These are phyloP conservation scores for Haplochromis burtoni DNA, from an alignment of 2,113 vertebrate genomes.

Conservation along the genomic window DNA sequence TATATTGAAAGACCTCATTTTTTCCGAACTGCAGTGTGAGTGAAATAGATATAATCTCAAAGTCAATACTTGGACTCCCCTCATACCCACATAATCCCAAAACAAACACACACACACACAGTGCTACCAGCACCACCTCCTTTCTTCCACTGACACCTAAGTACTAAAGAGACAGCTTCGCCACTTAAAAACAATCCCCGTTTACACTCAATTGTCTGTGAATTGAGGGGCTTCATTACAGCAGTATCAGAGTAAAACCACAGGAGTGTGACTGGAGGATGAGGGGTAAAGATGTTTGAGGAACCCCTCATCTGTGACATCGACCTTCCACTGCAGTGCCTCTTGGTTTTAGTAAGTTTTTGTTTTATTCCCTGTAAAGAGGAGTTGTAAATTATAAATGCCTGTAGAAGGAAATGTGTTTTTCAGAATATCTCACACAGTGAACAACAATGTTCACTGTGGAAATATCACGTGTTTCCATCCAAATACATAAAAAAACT, in stretches of 20 bases:
- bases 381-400: not conserved
- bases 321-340: not conserved
- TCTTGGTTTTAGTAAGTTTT: not conserved
- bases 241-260: not conserved
- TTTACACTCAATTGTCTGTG: not conserved
- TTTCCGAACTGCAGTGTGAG: not conserved
- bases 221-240: not conserved
- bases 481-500: rapidly evolving
- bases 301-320: not conserved
- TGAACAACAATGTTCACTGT: not conserved
- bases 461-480: not conserved
- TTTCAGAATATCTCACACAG: not conserved
- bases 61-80: not conserved
- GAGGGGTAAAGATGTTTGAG: not conserved
- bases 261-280: not conserved
- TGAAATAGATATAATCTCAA: not conserved
- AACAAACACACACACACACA: not conserved
- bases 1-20: not conserved
- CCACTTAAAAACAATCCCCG: not conserved
- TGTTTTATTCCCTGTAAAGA: not conserved
- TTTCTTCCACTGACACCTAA: not conserved
- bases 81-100: not conserved
- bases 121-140: not conserved
- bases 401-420: not conserved
- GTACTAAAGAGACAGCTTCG: not conserved